A percentile compares a stretch with the other conserved stretches of the same genome.
Conservation (phyloP, 2,113 vertebrate species). For the Melanocharis versteri region DNA sequence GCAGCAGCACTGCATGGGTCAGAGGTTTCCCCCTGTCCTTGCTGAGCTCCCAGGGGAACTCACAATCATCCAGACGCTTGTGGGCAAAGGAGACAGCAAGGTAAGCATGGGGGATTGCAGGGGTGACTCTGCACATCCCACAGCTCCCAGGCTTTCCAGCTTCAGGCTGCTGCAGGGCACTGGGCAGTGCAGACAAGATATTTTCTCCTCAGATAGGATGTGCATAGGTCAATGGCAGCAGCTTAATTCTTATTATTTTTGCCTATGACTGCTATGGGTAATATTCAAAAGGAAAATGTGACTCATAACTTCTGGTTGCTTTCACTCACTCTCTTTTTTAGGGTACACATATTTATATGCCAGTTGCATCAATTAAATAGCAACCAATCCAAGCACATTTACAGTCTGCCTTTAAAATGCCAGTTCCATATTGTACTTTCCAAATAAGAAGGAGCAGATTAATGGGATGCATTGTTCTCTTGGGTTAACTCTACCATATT, state of each 20-base stretch:
- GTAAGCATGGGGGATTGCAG: not conserved
- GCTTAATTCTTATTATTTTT: not conserved
- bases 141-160: not conserved
- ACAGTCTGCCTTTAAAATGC: constrained; percentile 70
- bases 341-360: constrained; percentile 1
- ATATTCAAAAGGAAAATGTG: constrained; percentile 27
- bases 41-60: not conserved
- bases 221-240: not conserved
- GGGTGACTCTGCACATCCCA: accelerated
- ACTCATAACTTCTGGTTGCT: constrained; percentile 13
- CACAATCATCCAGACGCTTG: accelerated
- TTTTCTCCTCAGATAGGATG: not conserved
- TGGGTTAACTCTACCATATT: constrained; percentile 63
- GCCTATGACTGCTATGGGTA: not conserved
- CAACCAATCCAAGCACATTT: constrained; percentile 68
- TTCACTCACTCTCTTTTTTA: constrained; percentile 3
- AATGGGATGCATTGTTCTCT: constrained; percentile 68
- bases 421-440: constrained; percentile 63
- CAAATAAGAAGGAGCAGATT: constrained; percentile 69
- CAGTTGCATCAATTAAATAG: constrained; percentile 69
- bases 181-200: not conserved
- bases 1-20: not conserved
- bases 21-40: not conserved
- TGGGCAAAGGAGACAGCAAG: not conserved
- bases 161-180: not conserved